Evolutionary conservation across 2,888 invertebrate genomes (phyloP).

Genomic region (Dryomyza anilis): DNA sequence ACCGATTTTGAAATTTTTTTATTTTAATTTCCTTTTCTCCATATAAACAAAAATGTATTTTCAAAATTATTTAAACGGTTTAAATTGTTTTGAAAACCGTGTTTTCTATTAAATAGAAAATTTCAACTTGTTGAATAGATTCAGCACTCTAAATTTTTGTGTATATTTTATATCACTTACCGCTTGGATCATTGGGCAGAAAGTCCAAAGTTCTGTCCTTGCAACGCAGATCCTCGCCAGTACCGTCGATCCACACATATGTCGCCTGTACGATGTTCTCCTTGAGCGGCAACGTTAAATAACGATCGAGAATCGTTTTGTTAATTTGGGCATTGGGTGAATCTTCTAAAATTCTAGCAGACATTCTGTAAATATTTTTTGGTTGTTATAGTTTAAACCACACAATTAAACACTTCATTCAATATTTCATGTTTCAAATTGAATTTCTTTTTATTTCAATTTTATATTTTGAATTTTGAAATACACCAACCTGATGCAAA

Average conservation of each 20-base stretch:
- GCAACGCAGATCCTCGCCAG: constrained; percentile 83
- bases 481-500: neutral
- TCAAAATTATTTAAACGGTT: neutral
- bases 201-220: constrained; percentile 88
- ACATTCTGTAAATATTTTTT: constrained; percentile 45
- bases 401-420: neutral
- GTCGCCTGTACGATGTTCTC: constrained; percentile 81
- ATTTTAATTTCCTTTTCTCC: no score
- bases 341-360: constrained; percentile 65
- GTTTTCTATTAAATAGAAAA: neutral
- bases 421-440: neutral
- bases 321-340: constrained; percentile 85
- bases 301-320: constrained; percentile 74
- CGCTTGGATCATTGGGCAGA: constrained; percentile 76
- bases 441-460: neutral
- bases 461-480: constrained; percentile 14
- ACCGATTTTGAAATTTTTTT: no score
- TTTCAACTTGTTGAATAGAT: neutral
- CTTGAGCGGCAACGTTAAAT: constrained; percentile 78
- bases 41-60: neutral
- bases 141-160: neutral
- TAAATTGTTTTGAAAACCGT: neutral
- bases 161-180: constrained; percentile 62
- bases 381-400: neutral
- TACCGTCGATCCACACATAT: constrained; percentile 95